Percentiles rank a stretch among this genome's conserved stretches.
Conservation (phyloP, 2,797 vertebrate genomes). For the Pyrocephalus nanus region DNA sequence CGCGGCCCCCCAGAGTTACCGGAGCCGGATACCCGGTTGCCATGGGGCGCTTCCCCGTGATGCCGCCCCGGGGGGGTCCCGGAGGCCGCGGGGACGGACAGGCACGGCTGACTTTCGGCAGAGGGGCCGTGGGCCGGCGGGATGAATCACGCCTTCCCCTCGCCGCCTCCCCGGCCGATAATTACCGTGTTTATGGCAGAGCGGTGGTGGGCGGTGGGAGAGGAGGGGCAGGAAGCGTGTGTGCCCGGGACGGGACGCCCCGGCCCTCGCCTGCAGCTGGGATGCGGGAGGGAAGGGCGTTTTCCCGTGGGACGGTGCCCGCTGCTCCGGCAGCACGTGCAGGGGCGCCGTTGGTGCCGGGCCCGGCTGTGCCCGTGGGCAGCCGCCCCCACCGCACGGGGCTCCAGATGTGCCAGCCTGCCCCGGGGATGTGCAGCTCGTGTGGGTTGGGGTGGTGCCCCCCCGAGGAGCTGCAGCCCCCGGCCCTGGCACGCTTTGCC, state of each 20-base stretch:
- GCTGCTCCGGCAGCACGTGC: rapidly evolving
- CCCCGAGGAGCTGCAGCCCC: too few species aligned
- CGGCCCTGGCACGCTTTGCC: rapidly evolving
- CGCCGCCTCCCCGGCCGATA: constrained; percentile 14
- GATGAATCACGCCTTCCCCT: constrained; percentile 50
- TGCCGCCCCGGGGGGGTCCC: background rate
- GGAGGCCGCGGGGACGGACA: background rate
- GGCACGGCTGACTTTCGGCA: background rate
- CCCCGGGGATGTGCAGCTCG: background rate
- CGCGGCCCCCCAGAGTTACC: background rate
- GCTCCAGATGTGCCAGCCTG: background rate
- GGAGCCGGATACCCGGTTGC: background rate
- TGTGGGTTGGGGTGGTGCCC: too few species aligned
- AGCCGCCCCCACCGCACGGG: background rate
- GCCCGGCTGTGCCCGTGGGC: background rate
- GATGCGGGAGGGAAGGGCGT: background rate
- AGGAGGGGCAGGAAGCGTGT: constrained; percentile 38
- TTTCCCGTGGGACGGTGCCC: background rate
- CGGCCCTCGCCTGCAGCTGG: background rate
- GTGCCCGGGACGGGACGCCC: background rate
- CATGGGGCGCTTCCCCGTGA: background rate
- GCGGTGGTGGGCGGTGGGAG: constrained; percentile 19
- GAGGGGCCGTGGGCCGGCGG: background rate
- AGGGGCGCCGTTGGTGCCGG: background rate
- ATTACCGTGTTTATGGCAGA: constrained; percentile 55